These are phyloP conservation scores for Falco biarmicus DNA, from an alignment of 2,797 vertebrate genomes.

Conservation along the genomic window DNA sequence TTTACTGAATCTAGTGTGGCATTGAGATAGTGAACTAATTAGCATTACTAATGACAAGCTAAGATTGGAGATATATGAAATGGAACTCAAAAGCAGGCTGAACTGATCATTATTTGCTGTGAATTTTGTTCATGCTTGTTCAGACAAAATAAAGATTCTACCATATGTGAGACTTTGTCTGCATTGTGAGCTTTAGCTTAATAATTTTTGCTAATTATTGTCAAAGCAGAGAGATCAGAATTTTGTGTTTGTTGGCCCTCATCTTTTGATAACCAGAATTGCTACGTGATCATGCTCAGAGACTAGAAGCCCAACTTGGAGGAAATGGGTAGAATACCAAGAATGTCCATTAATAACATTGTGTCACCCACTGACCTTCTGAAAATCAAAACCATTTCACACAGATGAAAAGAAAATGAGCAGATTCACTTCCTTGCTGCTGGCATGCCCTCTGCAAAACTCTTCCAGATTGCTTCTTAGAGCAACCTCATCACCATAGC, in stretches of 20 bases:
- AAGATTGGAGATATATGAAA: not conserved
- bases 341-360: not conserved
- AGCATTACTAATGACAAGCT: slow-evolving; percentile 22
- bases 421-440: not conserved
- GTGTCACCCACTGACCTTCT: not conserved
- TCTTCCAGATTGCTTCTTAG: not conserved
- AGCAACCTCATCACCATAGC: not conserved
- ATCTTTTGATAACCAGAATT: not conserved
- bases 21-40: slow-evolving; percentile 29
- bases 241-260: not conserved
- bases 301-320: not conserved
- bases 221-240: not conserved
- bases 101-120: slow-evolving; percentile 25
- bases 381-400: not conserved
- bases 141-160: slow-evolving; percentile 29
- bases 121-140: slow-evolving; percentile 49
- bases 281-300: not conserved
- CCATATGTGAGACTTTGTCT: not conserved
- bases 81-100: slow-evolving; percentile 8
- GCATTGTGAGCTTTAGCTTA: not conserved
- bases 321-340: not conserved
- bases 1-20: not conserved
- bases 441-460: not conserved
- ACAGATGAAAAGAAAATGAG: not conserved
- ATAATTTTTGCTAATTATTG: not conserved